Percentiles rank a stretch among this genome's conserved stretches.
Evolutionary conservation across 2,888 invertebrate genomes (phyloP).

Genomic region (Seira sanloemensis): DNA sequence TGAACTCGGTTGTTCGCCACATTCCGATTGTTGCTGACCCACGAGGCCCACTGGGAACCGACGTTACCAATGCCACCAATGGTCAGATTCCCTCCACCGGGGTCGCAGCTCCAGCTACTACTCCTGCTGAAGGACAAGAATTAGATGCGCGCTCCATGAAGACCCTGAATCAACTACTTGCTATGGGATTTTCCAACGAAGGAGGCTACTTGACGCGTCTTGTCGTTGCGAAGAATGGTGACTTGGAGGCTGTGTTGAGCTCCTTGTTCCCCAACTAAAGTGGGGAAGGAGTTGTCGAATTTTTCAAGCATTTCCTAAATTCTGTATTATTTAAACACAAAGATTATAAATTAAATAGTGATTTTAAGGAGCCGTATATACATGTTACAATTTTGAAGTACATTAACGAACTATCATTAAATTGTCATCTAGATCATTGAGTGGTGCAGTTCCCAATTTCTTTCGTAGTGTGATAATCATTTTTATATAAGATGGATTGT

Average conservation of each 20-base stretch:
- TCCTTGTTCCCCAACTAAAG: constrained; percentile 67
- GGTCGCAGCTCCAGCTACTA: neutral
- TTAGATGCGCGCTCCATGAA: constrained; percentile 55
- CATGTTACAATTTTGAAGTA: too few relatives aligned
- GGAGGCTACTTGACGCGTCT: constrained; percentile 70
- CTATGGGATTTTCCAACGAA: constrained; percentile 73
- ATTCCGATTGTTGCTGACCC: constrained; percentile 66
- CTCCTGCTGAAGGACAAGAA: constrained; percentile 1
- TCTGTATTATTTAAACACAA: neutral
- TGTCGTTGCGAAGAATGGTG: constrained; percentile 70
- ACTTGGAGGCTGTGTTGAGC: constrained; percentile 69
- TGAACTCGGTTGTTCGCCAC: constrained; percentile 63
- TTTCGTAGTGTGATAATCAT: too few relatives aligned
- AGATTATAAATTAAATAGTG: neutral
- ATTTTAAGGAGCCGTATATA: neutral
- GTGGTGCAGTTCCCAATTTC: too few relatives aligned
- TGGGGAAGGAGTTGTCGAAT: neutral
- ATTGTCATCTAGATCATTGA: too few relatives aligned
- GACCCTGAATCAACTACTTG: constrained; percentile 70
- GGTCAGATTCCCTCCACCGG: constrained; percentile 25
- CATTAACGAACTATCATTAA: too few relatives aligned
- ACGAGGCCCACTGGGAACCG: constrained; percentile 32
- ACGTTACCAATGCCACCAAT: constrained; percentile 10
- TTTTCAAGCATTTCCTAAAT: neutral
- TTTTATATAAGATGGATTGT: too few relatives aligned